Base-by-base conservation (phyloP, 2,113 vertebrate species). In the Phoxinus phoxinus region DNA sequence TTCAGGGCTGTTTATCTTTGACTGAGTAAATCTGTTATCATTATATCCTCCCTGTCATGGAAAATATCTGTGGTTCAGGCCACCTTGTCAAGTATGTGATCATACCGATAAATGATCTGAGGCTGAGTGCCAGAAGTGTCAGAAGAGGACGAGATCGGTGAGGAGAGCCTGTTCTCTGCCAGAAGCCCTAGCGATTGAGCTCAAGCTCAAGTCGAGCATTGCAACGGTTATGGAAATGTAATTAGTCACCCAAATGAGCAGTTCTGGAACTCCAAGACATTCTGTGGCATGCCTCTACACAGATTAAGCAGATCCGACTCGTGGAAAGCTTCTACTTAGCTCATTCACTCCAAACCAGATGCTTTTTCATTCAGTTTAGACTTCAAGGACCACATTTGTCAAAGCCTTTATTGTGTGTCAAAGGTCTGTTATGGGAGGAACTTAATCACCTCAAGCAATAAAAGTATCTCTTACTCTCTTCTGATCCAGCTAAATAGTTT, bases 1-100 rank as follows among this genome's bases (percentile, higher is more conserved):
- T 65, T 83, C 46, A 37, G 12, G 61, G 85, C 25, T 91, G 89
- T 90, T 92, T 90, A 91, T 87, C 51, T 73, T 88, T 69, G 12
- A 23, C 30, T 32, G 73, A 67, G 77, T 71, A 78, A 75, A 88
- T 84, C 67, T 87, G 81, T 65, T 61, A 79, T 78, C 58, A 21
- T 83, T 81, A 73, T 69, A 76, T 89, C 84, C 86, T 58, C 63
- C 83, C 71, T 87, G 58, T 85, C 74, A 88, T 86, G 87, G 90
- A 92, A 89, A 87, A 90, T 65, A 59, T 65, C 83, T 84, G 71
- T 51, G 74, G 21, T 81, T 69, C 51, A 19, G 32, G 13, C 44
- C 58, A 23, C 87, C 53, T 85, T 85, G 87, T 44, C 61, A 79
- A 71, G 86, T 74, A 88, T 84, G 72, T 83, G 84, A 51, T 76